Base-by-base conservation (phyloP, 2,113 vertebrate genomes). In the Bucco capensis region DNA sequence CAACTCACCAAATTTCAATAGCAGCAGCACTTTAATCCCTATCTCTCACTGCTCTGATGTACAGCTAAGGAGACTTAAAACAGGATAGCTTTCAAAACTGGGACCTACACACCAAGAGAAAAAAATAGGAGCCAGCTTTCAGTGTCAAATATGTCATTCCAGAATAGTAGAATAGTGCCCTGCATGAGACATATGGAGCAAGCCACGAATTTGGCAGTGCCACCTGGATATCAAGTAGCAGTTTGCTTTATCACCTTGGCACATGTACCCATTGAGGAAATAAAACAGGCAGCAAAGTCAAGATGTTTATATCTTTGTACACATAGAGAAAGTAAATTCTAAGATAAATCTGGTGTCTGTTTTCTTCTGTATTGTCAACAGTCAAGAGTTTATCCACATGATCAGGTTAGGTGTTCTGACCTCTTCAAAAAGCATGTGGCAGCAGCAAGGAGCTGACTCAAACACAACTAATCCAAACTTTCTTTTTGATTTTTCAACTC, bases 191-290 rank as follows among this genome's bases (percentile, higher is more conserved):
- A 84, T 94, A 95, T 47, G 70, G 86, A 90, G 42, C 1, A 0
- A 89, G 60, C 66, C 79, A 94, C 4, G 1, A 50, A 89, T 83
- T 79, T 82, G 92, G 92, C 93, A 96, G 53, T 83, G 47, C 56
- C 80, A 90, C 86, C 85, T 95, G 58, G 83, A 89, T 87, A 91
- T 64, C 86, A 92, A 86, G 86, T 84, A 92, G 74, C 93, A 96
- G 92, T 85, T 92, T 94, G 77, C 84, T 95, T 96, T 91, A 90
- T 91, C 88, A 95, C 88, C 66, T 91, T 92, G 83, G 60, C 80
- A 92, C 58, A 70, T 14, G 72, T 58, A 80, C 53, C 21, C 44
- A 82, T 19, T 72, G 62, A 97, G 92, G 51, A 50, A 95, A 84
- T 89, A 83, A 83, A 91, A 64, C 6, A 82, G 83, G 51, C 65